Evolutionary conservation across 2,113 vertebrate genomes (phyloP).

Genomic region (Ammospiza caudacuta): DNA sequence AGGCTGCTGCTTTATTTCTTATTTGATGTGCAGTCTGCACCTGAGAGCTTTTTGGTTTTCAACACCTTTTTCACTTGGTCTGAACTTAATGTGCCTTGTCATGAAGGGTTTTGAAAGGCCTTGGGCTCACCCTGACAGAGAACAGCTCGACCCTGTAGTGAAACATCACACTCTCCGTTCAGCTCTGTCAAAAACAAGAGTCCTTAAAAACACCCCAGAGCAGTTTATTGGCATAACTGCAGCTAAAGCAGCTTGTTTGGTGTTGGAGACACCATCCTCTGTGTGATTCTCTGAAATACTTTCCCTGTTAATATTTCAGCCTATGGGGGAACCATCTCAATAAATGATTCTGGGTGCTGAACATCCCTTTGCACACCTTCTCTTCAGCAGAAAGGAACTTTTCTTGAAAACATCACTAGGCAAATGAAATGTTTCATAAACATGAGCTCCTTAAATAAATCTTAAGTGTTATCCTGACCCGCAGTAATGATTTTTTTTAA

Average conservation of each 20-base stretch:
- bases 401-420: neutral
- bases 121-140: neutral
- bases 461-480: neutral
- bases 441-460: neutral
- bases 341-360: neutral
- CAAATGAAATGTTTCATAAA: neutral
- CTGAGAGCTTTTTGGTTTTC: neutral
- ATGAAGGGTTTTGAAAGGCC: neutral
- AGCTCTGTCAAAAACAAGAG: neutral
- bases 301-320: neutral
- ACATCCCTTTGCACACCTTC: neutral
- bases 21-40: neutral
- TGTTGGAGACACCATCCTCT: neutral
- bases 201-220: neutral
- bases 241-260: neutral
- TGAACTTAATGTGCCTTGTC: neutral
- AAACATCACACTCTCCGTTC: neutral
- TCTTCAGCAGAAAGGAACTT: neutral
- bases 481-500: neutral
- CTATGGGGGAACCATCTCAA: rapidly evolving
- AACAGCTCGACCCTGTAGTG: neutral
- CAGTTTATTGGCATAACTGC: neutral
- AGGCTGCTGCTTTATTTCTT: neutral
- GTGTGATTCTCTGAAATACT: neutral
- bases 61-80: neutral